Evolutionary conservation across 2,113 vertebrate species (phyloP).

Genomic region (Astur gentilis): DNA sequence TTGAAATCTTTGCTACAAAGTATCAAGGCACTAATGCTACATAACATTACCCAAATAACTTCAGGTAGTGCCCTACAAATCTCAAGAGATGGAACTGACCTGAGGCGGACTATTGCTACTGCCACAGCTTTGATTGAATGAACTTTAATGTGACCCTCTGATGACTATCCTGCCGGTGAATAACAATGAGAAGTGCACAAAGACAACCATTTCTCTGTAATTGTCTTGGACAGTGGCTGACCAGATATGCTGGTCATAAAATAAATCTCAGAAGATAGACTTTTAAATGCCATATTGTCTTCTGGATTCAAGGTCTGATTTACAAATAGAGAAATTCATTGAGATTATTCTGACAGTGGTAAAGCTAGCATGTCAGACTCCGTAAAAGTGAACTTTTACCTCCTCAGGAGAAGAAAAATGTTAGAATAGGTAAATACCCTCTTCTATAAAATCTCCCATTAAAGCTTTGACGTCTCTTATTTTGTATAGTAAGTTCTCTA

Average conservation of each 20-base stretch:
- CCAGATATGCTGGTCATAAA: not conserved
- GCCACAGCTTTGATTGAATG: slow-evolving; percentile 71
- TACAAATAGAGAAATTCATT: not conserved
- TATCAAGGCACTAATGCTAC: slow-evolving; percentile 3
- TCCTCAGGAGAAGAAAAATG: not conserved
- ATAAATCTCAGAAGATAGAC: not conserved
- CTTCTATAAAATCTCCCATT: not conserved
- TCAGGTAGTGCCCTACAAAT: slow-evolving; percentile 49
- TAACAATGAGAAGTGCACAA: slow-evolving; percentile 59
- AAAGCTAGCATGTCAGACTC: not conserved
- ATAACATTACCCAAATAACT: slow-evolving; percentile 62
- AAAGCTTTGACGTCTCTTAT: not conserved
- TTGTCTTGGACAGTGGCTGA: not conserved
- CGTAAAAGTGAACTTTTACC: not conserved
- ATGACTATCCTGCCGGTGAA: slow-evolving; percentile 47
- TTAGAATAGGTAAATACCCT: not conserved
- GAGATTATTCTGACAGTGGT: not conserved
- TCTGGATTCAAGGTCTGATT: not conserved
- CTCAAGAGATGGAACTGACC: slow-evolving; percentile 62
- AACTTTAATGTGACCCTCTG: slow-evolving; percentile 65
- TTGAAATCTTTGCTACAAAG: slow-evolving; percentile 17
- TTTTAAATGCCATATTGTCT: not conserved
- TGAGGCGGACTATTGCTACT: slow-evolving; percentile 44
- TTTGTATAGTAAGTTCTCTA: not conserved
- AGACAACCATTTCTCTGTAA: slow-evolving; percentile 6